Percentiles rank a stretch among this genome's conserved stretches.
These are phyloP conservation scores for Drosophila seguyi DNA, from an alignment of 1,140 invertebrate genomes.

Conservation along the genomic window DNA sequence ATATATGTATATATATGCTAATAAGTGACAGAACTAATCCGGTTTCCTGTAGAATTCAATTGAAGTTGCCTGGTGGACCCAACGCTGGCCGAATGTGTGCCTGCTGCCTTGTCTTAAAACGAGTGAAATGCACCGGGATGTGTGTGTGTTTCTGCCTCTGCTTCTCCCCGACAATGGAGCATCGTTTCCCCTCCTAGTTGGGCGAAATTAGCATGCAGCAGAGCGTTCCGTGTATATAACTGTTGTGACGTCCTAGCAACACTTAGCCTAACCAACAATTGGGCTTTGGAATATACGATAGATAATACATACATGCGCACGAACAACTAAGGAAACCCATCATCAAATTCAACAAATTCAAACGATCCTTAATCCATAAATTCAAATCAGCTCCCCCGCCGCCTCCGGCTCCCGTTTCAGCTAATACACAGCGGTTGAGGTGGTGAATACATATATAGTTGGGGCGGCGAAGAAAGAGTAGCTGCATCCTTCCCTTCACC, in stretches of 20 bases:
- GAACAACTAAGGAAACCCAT: slow-evolving; percentile 49
- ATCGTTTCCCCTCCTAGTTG: not conserved
- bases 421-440: slow-evolving; percentile 49
- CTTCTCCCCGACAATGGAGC: not conserved
- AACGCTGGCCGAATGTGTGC: slow-evolving; percentile 35
- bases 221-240: slow-evolving; percentile 38
- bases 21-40: slow-evolving; percentile 51
- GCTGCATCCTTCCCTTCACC: not conserved
- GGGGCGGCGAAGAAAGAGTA: not conserved
- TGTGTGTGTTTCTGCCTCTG: slow-evolving; percentile 12
- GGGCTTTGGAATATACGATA: slow-evolving; percentile 40
- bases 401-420: slow-evolving; percentile 9
- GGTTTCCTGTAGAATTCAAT: slow-evolving; percentile 41
- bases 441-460: slow-evolving; percentile 37
- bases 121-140: slow-evolving; percentile 41
- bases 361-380: slow-evolving; percentile 42
- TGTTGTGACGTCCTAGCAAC: slow-evolving; percentile 44
- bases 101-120: slow-evolving; percentile 39
- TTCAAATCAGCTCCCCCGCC: slow-evolving; percentile 11
- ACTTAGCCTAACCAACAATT: slow-evolving; percentile 49
- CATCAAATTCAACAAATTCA: slow-evolving; percentile 41
- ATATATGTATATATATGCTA: slow-evolving; percentile 54
- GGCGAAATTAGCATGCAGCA: slow-evolving; percentile 23
- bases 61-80: slow-evolving; percentile 50
- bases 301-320: slow-evolving; percentile 16